Percentiles rank a stretch among this genome's conserved stretches.
These are phyloP conservation scores for Penaeus chinensis DNA, from an alignment of 1,140 invertebrate species.

Conservation along the genomic window DNA sequence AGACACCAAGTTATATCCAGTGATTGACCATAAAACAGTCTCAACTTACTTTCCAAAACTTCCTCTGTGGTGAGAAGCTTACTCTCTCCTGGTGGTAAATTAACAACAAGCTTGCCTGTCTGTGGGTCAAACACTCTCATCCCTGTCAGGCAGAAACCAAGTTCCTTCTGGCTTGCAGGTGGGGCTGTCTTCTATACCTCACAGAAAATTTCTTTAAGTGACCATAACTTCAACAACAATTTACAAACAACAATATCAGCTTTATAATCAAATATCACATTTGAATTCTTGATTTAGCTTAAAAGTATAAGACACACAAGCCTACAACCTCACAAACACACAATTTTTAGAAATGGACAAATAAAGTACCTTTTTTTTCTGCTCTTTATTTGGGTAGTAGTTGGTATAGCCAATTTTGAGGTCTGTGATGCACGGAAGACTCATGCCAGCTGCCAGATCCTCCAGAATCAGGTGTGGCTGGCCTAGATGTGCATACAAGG, in stretches of 20 bases:
- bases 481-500: not conserved
- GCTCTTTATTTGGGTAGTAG: constrained; percentile 32
- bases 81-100: constrained; percentile 12
- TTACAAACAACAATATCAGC: too few relatives aligned
- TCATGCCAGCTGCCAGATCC: constrained; percentile 26
- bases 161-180: constrained; percentile 27
- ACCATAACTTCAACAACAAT: too few relatives aligned
- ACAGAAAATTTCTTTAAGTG: not conserved
- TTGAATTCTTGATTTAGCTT: not conserved
- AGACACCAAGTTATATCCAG: not conserved
- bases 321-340: not conserved
- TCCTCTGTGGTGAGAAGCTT: constrained; percentile 18
- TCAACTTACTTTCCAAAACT: constrained; percentile 33
- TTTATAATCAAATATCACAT: too few relatives aligned
- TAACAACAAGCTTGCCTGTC: not conserved
- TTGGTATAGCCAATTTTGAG: constrained; percentile 30
- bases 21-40: not conserved
- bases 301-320: not conserved
- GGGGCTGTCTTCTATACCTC: not conserved
- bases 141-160: constrained; percentile 48
- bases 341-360: too few relatives aligned
- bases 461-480: constrained; percentile 27
- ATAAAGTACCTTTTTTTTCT: constrained; percentile 4
- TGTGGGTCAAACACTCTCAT: constrained; percentile 29
- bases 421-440: constrained; percentile 35